Evolutionary conservation across 2,797 vertebrate species (phyloP), one percentile per base, ranked within the genome.

Genomic region (Diplodus puntazzo): DNA sequence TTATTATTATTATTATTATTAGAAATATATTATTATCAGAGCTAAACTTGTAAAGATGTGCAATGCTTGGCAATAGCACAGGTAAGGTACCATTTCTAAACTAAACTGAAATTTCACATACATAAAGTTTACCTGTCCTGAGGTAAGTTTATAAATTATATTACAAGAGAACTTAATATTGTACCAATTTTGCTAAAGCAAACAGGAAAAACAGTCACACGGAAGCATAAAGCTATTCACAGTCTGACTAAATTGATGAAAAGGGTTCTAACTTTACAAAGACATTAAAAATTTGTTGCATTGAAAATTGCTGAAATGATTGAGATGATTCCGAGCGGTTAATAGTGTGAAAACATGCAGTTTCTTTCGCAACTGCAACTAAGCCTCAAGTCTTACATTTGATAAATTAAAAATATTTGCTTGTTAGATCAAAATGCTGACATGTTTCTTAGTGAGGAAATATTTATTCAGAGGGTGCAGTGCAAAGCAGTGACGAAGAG

Each of bases 111-210:
- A 11, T 63, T 68, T 71, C 34, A 79, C 9, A 64, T 46, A 77
- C 34, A 79, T 55, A 48, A 49, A 64, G 27, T 18, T 30, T 66
- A 69, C 50, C 66, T 70, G n/a, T 57, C 69, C n/a, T 57, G 62
- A 83, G 57, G 52, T 69, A 80, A 75, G 13, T 18, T 77, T n/a
- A 75, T 46, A 77, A 87, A 79, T 65, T 27, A 79, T 43, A 60
- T 30, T 25, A 62, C 18, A 66, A 67, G 54, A 54, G 61, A 72
- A 5, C 7, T 25, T 18, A 25, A 43, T 20, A 46, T 62, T 43
- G 53, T 21, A 73, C 4, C 9, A 61, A 59, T 63, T 52, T 45
- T 55, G 12, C 46, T 78, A 68, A 9, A 65, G 23, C 12, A 10
- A 52, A 39, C 6, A 68, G 46, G 9, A 53, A 30, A 64, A 55